Base-by-base conservation (phyloP, 2,797 vertebrate genomes). In the Leuciscus waleckii region DNA sequence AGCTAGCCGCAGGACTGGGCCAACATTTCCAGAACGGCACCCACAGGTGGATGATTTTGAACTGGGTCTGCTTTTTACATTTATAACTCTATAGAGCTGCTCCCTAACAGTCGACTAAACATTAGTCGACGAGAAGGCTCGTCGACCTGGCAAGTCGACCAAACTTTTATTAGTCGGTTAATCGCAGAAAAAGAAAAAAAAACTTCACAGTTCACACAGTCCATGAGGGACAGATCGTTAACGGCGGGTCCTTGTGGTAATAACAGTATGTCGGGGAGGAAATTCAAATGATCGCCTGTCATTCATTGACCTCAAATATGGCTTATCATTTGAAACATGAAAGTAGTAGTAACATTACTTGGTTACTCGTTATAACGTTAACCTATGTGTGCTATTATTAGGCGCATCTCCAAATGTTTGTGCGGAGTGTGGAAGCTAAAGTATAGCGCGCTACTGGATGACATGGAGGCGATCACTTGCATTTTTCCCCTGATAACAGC, bases 11-110 rank as follows among this genome's bases (percentile, higher is more conserved):
- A 32, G 46, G 56, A 81, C 69, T 39, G 29, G 69, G 11, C 58
- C 77, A 78, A 58, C 51, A 49, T 74, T 26, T 77, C 39, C n/a
- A 68, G 35, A 51, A 77, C 2, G 10, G 4, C 35, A 54, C 73
- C 71, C 43, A 56, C 1, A 35, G 32, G 58, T 82, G 51, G 35
- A 41, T 32, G n/a, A 71, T 39, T 67, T 39, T 39, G 29, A 83
- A 83, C 71, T 54, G 58, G 76, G n/a, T n/a, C 23, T 63, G 37
- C 29, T 29, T 73, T 82, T 82, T 71, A 71, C n/a, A 63, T 37
- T 14, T 49, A 7, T 49, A 49, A 65, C n/a, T 63, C 5, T 74
- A 26, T 61, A 8, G 61, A 14, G 61, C 26, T 65, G 14, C 29
- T 10, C n/a, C 23, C 9, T 58, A 58, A 58, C 3, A 54, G 51